phyloP scores from a whole-genome alignment of 2,888 invertebrate genomes.

The Tetranychus truncatus region DNA sequence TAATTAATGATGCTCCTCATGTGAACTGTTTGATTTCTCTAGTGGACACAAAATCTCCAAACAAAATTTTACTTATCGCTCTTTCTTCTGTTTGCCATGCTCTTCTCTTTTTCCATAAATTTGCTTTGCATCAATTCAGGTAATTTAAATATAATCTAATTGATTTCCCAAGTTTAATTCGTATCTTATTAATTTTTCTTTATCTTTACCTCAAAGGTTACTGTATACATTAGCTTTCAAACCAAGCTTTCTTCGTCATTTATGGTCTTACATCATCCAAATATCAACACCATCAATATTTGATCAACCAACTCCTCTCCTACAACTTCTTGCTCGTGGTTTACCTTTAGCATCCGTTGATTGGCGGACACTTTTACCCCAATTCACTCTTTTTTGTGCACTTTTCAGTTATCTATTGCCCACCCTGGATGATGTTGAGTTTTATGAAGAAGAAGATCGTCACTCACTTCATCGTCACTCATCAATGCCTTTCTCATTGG shows the following conservation, averaged over 20 bases:
- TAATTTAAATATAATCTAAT: not conserved
- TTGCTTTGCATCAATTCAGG: constrained; percentile 57
- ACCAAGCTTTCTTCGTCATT: constrained; percentile 51
- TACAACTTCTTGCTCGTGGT: constrained; percentile 50
- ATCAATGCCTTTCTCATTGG: constrained; percentile 52
- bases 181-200: not conserved
- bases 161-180: too few relatives aligned
- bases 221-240: constrained; percentile 62
- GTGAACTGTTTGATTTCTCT: constrained; percentile 21
- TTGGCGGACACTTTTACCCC: constrained; percentile 50
- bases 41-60: constrained; percentile 27
- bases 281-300: constrained; percentile 38
- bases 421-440: constrained; percentile 68
- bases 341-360: constrained; percentile 43
- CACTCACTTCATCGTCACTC: not conserved
- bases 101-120: constrained; percentile 56
- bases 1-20: constrained; percentile 21
- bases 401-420: constrained; percentile 58
- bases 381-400: constrained; percentile 63
- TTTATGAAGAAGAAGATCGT: constrained; percentile 37
- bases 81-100: constrained; percentile 64
- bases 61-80: constrained; percentile 41
- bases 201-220: constrained; percentile 37
- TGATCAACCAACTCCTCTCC: constrained; percentile 37
- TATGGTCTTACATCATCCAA: constrained; percentile 45